Percentiles rank a stretch among this genome's conserved stretches.
Conservation (phyloP, 2,113 vertebrate species). For the Centropus unirufus region DNA sequence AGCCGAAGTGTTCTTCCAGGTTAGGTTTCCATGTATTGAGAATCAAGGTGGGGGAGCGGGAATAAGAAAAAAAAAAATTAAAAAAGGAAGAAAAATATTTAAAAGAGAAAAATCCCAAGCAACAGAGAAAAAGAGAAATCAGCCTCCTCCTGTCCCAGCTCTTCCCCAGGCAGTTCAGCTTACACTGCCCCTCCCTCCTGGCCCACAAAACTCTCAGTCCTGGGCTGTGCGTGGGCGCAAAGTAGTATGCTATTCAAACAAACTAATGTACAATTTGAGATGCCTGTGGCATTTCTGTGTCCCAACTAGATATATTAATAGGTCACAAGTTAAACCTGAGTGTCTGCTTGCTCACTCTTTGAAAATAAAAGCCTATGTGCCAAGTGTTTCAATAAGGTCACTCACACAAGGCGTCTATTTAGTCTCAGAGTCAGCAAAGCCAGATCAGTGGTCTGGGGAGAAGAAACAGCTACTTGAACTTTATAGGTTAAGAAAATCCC, state of each 20-base stretch:
- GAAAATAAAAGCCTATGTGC: constrained; percentile 35
- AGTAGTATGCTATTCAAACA: constrained; percentile 21
- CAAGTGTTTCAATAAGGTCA: constrained; percentile 10
- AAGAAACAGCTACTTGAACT: constrained; percentile 67
- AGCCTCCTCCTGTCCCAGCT: not conserved
- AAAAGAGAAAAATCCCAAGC: too few relatives aligned
- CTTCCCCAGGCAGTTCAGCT: not conserved
- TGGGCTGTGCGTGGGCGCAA: not conserved
- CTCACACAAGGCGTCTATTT: constrained; percentile 1
- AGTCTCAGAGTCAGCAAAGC: constrained; percentile 17
- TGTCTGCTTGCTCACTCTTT: constrained; percentile 28
- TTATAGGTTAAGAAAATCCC: constrained; percentile 71
- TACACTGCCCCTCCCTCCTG: not conserved
- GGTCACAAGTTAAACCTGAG: constrained; percentile 38
- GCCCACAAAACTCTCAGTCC: not conserved
- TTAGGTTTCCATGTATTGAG: not conserved
- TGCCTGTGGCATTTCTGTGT: constrained; percentile 39
- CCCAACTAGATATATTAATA: constrained; percentile 49
- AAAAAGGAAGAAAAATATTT: too few relatives aligned
- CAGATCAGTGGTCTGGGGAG: constrained; percentile 42
- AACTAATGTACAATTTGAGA: constrained; percentile 33
- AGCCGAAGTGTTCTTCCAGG: not conserved
- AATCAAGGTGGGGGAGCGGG: not conserved
- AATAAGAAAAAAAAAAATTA: not conserved
- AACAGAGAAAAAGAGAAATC: not conserved